These are phyloP conservation scores for Dolichomitus sp. DNA, from an alignment of 2,888 invertebrate species.

Conservation along the genomic window DNA sequence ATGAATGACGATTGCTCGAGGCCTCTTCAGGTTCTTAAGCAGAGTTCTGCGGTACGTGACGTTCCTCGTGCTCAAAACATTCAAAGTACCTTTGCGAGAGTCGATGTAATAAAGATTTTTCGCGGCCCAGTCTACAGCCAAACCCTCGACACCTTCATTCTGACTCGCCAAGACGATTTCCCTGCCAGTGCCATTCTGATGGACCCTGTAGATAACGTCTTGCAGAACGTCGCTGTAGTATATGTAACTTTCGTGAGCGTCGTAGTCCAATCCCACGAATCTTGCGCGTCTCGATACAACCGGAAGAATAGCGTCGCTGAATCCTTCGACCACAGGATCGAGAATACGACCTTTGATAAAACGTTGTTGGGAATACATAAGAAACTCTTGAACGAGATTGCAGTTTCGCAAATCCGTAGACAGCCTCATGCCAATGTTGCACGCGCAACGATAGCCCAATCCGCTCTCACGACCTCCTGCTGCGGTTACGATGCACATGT, in stretches of 20 bases:
- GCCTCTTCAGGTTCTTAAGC: conserved; percentile 95
- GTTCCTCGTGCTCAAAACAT: conserved; percentile 96
- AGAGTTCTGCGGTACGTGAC: conserved; percentile 94
- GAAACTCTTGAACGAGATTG: conserved; percentile 93
- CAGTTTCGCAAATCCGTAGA: conserved; percentile 93
- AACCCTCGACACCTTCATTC: conserved; percentile 98
- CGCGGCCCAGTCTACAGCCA: conserved; percentile 98
- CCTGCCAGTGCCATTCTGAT: conserved; percentile 92
- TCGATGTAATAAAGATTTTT: conserved; percentile 98
- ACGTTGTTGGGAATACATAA: conserved; percentile 98
- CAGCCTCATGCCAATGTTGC: conserved; percentile 95
- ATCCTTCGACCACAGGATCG: conserved; percentile 95
- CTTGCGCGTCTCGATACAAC: conserved; percentile 96
- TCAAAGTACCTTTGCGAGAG: conserved; percentile 96
- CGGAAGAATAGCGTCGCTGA: conserved; percentile 98
- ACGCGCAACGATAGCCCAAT: conserved; percentile 96
- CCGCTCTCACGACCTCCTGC: conserved; percentile 89
- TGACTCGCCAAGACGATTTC: conserved; percentile 98
- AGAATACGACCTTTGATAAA: conserved; percentile 98
- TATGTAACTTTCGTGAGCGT: conserved; percentile 95
- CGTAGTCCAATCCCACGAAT: conserved; percentile 98
- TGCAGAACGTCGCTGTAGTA: conserved; percentile 99
- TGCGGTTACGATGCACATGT: conserved; percentile 97
- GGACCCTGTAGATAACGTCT: conserved; percentile 95
- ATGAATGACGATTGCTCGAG: conserved; percentile 98